Conservation (phyloP, 1,140 invertebrate genomes). For the Helicorthomorpha holstii region DNA sequence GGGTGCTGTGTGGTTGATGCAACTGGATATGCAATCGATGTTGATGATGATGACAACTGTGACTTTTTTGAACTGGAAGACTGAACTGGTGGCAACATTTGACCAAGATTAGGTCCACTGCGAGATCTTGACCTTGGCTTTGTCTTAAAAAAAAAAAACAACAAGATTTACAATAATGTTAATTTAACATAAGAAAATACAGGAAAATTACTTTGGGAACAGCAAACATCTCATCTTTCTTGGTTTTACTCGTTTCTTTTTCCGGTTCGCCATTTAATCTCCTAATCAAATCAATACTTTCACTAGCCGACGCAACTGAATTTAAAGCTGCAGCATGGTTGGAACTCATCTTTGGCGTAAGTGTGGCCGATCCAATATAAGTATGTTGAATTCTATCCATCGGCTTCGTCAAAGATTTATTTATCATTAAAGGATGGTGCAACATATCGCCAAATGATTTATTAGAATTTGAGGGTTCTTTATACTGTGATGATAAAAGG, state of each 20-base stretch:
- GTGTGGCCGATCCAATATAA: too few relatives aligned
- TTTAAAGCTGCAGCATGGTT: too few relatives aligned
- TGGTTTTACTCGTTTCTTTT: background rate
- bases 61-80: slow-evolving; percentile 11
- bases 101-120: slow-evolving; percentile 24
- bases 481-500: too few relatives aligned
- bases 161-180: slow-evolving; percentile 19
- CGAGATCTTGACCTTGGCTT: slow-evolving; percentile 28
- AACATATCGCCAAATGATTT: too few relatives aligned
- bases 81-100: background rate
- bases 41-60: slow-evolving; percentile 10
- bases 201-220: slow-evolving; percentile 28
- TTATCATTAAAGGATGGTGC: too few relatives aligned
- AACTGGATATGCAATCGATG: slow-evolving; percentile 1
- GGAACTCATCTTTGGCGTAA: too few relatives aligned
- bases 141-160: slow-evolving; percentile 23
- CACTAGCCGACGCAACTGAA: background rate
- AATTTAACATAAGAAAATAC: slow-evolving; percentile 9
- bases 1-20: background rate
- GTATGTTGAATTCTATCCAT: too few relatives aligned
- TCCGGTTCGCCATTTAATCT: background rate
- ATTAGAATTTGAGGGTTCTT: too few relatives aligned
- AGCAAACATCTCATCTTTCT: slow-evolving; percentile 26
- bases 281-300: background rate
- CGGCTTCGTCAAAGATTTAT: too few relatives aligned